Evolutionary conservation across 2,888 invertebrate species (phyloP).

Genomic region (Euspilapteryx auroguttella): DNA sequence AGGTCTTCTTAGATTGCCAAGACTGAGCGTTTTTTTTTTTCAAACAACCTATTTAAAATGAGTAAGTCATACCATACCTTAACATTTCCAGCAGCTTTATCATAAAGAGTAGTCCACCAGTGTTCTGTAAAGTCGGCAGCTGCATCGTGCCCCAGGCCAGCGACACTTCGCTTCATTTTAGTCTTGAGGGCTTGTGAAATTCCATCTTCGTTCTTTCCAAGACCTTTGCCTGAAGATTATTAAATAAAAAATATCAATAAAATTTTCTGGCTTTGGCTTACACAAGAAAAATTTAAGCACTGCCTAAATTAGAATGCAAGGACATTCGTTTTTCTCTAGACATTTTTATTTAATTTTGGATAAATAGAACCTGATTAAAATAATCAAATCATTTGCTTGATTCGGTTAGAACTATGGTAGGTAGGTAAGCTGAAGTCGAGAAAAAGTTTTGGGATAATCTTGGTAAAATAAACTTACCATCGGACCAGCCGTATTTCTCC

Average conservation of each 20-base stretch:
- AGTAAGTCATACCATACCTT: too few species aligned
- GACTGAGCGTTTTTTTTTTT: neutral
- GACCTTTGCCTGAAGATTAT: slow-evolving; percentile 78
- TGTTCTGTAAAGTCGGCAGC: slow-evolving; percentile 76
- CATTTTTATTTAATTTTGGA: too few species aligned
- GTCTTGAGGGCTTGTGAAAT: slow-evolving; percentile 77
- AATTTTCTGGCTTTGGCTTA: too few species aligned
- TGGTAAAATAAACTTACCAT: slow-evolving; percentile 41
- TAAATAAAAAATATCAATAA: too few species aligned
- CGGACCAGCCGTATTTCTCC: slow-evolving; percentile 76
- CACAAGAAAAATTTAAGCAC: too few species aligned
- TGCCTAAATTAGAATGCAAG: too few species aligned
- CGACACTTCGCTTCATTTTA: slow-evolving; percentile 76
- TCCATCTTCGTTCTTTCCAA: slow-evolving; percentile 81
- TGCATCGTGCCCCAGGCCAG: slow-evolving; percentile 77
- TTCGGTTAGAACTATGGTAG: too few species aligned
- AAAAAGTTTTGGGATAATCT: too few species aligned
- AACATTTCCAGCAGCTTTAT: slow-evolving; percentile 72
- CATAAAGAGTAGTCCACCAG: slow-evolving; percentile 83
- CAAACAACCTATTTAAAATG: slow-evolving; percentile 8
- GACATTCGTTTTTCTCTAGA: too few species aligned
- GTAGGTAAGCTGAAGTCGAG: too few species aligned
- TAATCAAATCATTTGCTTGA: too few species aligned
- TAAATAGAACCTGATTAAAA: too few species aligned
- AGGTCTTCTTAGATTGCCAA: neutral